These are phyloP conservation scores for Bombus vancouverensis DNA, from an alignment of 1,140 invertebrate genomes.

Conservation along the genomic window DNA sequence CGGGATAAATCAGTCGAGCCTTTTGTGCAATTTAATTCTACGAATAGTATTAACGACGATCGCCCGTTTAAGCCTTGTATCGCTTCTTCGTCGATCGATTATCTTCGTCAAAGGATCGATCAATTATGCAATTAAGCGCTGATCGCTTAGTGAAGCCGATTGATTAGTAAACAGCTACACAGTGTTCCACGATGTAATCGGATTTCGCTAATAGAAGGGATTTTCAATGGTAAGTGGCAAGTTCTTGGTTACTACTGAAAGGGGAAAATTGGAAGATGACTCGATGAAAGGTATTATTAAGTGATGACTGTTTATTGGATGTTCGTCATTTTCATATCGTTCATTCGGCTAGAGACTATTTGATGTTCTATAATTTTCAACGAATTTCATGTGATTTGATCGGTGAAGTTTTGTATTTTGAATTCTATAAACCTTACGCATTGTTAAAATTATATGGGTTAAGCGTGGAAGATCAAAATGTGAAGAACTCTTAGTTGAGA, in stretches of 20 bases:
- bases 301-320: background rate
- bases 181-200: background rate
- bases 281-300: background rate
- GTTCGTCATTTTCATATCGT: background rate
- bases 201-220: background rate
- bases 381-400: too few relatives aligned
- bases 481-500: too few relatives aligned
- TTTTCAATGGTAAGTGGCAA: background rate
- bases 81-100: background rate
- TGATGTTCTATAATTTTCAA: background rate
- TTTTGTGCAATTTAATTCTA: background rate
- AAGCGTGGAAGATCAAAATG: too few relatives aligned
- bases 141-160: background rate
- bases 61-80: too few relatives aligned
- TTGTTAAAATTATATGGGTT: too few relatives aligned
- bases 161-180: background rate
- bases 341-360: background rate
- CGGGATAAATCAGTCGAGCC: background rate
- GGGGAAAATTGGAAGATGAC: too few relatives aligned
- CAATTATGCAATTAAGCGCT: background rate
- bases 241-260: background rate
- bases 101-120: slow-evolving; percentile 7
- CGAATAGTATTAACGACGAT: background rate
- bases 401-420: too few relatives aligned
- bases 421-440: too few relatives aligned